Base-by-base conservation (phyloP, 2,113 vertebrate species). In the Rafetus swinhoei region DNA sequence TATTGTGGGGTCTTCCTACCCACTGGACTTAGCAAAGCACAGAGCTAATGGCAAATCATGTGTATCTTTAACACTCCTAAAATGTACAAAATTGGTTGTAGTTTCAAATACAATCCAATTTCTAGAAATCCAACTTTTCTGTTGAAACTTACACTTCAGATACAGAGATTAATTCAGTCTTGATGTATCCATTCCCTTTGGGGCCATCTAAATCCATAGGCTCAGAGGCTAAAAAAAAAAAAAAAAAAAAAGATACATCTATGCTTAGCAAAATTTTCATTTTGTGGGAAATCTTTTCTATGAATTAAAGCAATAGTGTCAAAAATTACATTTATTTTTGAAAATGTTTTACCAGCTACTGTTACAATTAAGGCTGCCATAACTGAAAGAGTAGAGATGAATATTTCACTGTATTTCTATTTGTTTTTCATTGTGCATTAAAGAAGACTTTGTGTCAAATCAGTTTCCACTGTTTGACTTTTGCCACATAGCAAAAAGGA, bases 161-260 rank as follows among this genome's bases (percentile, higher is more conserved):
- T 65, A 99, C 98, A 1, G 99, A 99, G 90, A 99, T 99, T 96
- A 99, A 98, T 87, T 99, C 99, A 1, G 99, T 99, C 97, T 98
- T 99, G 98, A 99, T 99, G 97, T 99, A 99, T 87, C 99, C 99
- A 0, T 95, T 98, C 89, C 97, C 98, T 74, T 97, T 98, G 4
- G 97, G 97, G 86, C 98, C 97, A 79, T 99, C 99, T 60, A 99
- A 97, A 86, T 99, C 99, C 99, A 99, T 99, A 2, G 99, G 99
- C 89, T 99, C 99, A 22, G 97, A 90, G 57, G 98, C 99, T 99
- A 91, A 50, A 86, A 87, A 94, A 60, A 96, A 65, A 96, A 22
- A 2, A 57, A 8, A 1, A 45, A 45, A 45, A 45, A 5, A n/a
- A n/a, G n/a, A 7, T 8, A 57, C 1, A 27, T 0, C 1, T 21